These are phyloP conservation scores for Amphiprion percula DNA, from an alignment of 2,113 vertebrate genomes.

Conservation along the genomic window DNA sequence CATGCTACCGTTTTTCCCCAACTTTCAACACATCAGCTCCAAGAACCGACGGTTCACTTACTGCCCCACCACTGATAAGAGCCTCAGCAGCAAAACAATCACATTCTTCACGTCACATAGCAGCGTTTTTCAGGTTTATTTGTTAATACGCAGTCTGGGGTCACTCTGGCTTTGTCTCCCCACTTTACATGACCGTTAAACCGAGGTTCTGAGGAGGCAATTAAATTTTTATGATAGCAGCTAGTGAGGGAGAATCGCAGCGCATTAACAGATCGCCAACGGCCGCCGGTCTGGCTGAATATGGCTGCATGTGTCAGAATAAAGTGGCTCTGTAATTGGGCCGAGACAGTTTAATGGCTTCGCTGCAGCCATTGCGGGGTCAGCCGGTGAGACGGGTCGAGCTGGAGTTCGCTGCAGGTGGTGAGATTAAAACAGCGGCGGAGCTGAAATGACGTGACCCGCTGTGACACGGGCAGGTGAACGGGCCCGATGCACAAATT, in stretches of 20 bases:
- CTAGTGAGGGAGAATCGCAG: conserved; percentile 20
- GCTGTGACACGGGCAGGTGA: conserved; percentile 55
- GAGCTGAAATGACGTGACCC: conserved; percentile 49
- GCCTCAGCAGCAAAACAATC: too few species aligned
- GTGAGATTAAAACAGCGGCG: conserved; percentile 54
- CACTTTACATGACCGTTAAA: conserved; percentile 18
- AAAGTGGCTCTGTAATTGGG: conserved; percentile 69
- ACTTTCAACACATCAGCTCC: too few species aligned
- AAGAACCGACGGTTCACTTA: too few species aligned
- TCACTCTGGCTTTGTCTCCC: conserved; percentile 22
- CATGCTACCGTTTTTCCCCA: too few species aligned
- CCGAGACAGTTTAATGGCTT: conserved; percentile 70
- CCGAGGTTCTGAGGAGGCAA: conserved; percentile 14
- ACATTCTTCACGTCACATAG: too few species aligned
- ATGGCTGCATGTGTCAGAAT: conserved; percentile 37
- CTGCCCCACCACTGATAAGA: too few species aligned
- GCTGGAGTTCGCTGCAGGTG: conserved; percentile 26
- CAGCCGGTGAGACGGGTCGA: conserved; percentile 28
- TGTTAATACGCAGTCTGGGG: background rate
- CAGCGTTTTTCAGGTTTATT: too few species aligned
- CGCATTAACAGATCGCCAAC: conserved; percentile 34
- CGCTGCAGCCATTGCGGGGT: conserved; percentile 51
- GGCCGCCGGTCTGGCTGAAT: conserved; percentile 33
- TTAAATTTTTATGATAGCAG: conserved; percentile 47
- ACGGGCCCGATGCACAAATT: conserved; percentile 54